Evolutionary conservation across 2,888 invertebrate species (phyloP), one percentile per base, ranked within the genome.

Genomic region (Leucozona laternaria): DNA sequence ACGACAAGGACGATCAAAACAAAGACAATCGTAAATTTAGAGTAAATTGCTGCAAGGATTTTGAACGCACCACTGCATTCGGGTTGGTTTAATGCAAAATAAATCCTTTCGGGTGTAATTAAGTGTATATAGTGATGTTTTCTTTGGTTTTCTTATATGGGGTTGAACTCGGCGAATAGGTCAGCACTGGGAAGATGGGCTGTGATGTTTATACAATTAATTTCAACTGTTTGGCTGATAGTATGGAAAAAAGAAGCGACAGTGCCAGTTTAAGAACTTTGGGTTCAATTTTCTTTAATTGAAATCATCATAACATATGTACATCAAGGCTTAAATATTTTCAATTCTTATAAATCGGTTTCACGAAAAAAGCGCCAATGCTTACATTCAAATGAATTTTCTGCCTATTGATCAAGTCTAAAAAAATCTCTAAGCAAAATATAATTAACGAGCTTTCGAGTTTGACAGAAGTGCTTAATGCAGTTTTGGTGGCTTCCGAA

Each of bases 1-100:
- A 45, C 25, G 76, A 64, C 48, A 45, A 71, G 58, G 62, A 84
- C 79, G 75, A 86, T 86, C 86, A 86, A 82, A 86, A 82, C 86
- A 86, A 82, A 71, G 71, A 79, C 78, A 75, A 58, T 82, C 86
- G 75, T 86, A 86, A 86, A 86, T 86, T 60, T 82, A 45, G 68
- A 79, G 77, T 82, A 86, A 86, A 86, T 82, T 79, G 86, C 72
- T 86, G 82, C 82, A 72, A 79, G 81, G 66, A 86, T 82, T 79
- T 75, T 71, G 53, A 79, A 82, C 75, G 71, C 76, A 70, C 58
- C 82, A 66, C 37, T 79, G 79, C 81, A 64, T 71, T 82, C 31
- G 34, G 73, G 66, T 85, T 60, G 77, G 55, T 70, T 68, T 55
- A 43, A 55, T 53, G 22, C 20, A 20, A 72, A 50, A 20, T 17